These are phyloP conservation scores for Chunga burmeisteri DNA, from an alignment of 2,113 vertebrate species.

Conservation along the genomic window DNA sequence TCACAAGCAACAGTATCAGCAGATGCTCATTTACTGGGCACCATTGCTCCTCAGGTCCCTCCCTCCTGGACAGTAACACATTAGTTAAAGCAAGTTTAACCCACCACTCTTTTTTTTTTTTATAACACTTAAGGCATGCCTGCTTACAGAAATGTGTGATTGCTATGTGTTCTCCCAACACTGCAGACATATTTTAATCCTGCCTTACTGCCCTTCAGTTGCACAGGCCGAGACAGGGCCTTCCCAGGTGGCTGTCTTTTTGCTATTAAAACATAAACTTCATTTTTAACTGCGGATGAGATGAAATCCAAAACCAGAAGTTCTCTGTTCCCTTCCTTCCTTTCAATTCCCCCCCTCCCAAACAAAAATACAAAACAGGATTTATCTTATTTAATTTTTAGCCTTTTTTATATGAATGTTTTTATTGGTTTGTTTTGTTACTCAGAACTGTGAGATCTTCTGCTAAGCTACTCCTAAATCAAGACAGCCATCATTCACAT, in stretches of 20 bases:
- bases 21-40: neutral
- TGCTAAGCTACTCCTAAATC: neutral
- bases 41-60: neutral
- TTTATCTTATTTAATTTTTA: neutral
- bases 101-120: neutral
- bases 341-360: neutral
- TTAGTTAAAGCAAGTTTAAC: neutral
- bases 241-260: neutral
- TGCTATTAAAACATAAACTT: neutral
- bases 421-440: neutral
- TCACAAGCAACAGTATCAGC: neutral
- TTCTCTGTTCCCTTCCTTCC: neutral
- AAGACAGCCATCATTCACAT: neutral
- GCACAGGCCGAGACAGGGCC: neutral
- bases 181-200: neutral
- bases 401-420: neutral
- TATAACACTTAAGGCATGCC: neutral
- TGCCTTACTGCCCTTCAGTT: neutral
- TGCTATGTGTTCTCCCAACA: neutral
- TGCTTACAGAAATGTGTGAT: neutral
- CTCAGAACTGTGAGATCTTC: neutral
- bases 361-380: neutral
- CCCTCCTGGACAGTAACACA: fast-evolving
- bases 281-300: neutral
- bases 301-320: neutral